phyloP scores from a whole-genome alignment of 1,140 invertebrate genomes.

The Calephelis nemesis region DNA sequence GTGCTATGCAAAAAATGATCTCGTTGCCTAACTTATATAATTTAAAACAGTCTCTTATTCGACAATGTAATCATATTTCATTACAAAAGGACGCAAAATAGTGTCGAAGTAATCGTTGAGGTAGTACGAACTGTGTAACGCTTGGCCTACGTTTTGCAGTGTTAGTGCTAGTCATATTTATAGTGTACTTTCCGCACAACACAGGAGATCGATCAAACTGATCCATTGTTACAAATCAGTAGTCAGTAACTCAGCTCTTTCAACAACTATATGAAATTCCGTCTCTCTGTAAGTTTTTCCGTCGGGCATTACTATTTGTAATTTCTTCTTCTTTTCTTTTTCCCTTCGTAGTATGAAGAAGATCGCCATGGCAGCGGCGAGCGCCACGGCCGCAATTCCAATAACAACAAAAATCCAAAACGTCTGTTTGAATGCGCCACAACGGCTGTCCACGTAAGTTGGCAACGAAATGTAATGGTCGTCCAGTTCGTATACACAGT shows the following conservation, averaged over 20 bases:
- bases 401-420: slow-evolving; percentile 70
- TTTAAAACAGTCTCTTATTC: background rate
- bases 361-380: slow-evolving; percentile 56
- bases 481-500: slow-evolving; percentile 65
- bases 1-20: background rate
- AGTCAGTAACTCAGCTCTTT: slow-evolving; percentile 88
- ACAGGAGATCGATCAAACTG: background rate
- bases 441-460: slow-evolving; percentile 58
- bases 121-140: background rate
- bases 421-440: slow-evolving; percentile 63
- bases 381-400: slow-evolving; percentile 60
- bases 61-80: background rate
- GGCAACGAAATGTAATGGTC: slow-evolving; percentile 58
- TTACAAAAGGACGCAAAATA: background rate
- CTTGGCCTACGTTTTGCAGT: background rate
- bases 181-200: background rate
- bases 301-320: slow-evolving; percentile 87
- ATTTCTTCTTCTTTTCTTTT: slow-evolving; percentile 72
- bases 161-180: background rate
- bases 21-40: background rate
- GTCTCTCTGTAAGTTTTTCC: slow-evolving; percentile 90
- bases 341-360: slow-evolving; percentile 61
- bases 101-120: background rate
- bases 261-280: slow-evolving; percentile 90
- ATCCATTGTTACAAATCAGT: slow-evolving; percentile 83